Percentiles rank a stretch among this genome's conserved stretches.
Conservation (phyloP, 2,113 vertebrate genomes). For the Phrynosoma platyrhinos region DNA sequence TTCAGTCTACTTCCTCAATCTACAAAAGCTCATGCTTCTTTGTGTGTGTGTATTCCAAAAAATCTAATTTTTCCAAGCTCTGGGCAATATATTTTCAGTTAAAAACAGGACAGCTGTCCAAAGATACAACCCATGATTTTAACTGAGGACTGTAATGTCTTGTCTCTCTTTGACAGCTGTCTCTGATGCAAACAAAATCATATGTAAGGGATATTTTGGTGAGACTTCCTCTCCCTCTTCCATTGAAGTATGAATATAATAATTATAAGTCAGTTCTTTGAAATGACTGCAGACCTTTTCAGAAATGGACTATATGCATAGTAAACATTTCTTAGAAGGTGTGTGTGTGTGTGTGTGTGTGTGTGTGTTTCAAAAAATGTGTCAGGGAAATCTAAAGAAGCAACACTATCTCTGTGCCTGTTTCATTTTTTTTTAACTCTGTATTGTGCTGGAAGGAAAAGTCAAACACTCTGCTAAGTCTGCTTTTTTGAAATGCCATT, state of each 20-base stretch:
- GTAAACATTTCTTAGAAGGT: neutral
- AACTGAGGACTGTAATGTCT: neutral
- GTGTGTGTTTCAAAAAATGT: neutral
- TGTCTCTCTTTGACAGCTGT: neutral
- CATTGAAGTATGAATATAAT: neutral
- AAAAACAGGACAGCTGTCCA: neutral
- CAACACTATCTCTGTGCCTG: neutral
- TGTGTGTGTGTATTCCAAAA: no score
- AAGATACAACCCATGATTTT: no score
- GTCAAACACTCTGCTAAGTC: neutral
- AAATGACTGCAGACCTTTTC: neutral
- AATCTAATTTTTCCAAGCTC: no score
- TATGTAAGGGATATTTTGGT: neutral
- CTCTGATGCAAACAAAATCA: neutral
- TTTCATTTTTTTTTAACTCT: neutral
- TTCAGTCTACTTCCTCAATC: no score
- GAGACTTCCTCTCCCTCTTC: neutral
- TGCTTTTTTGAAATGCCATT: conserved; percentile 1
- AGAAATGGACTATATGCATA: neutral
- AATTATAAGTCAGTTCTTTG: neutral
- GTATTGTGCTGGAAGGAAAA: neutral
- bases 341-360: neutral
- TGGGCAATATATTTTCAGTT: neutral
- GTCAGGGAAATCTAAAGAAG: neutral
- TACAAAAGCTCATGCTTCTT: no score